Evolutionary conservation across 2,888 invertebrate genomes (phyloP).

Genomic region (Pomacea canaliculata): DNA sequence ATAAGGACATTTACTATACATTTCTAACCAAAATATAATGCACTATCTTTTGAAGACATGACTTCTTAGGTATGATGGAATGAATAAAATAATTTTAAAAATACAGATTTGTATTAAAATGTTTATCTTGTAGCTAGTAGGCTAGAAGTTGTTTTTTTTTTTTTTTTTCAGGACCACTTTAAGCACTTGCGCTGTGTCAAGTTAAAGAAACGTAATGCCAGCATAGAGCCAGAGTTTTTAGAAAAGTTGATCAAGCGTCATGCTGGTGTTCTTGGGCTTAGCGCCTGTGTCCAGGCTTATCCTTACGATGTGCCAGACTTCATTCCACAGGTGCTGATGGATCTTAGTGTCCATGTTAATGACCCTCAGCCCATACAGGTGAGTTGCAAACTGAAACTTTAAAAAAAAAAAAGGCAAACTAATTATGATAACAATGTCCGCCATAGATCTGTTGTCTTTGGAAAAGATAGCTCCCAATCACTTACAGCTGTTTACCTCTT

Average conservation of each 20-base stretch:
- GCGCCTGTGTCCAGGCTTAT: conserved; percentile 87
- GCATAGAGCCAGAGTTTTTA: conserved; percentile 41
- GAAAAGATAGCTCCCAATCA: too few species aligned
- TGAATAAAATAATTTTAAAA: too few species aligned
- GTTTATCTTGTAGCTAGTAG: too few species aligned
- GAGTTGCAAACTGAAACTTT: conserved; percentile 3
- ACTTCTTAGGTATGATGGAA: too few species aligned
- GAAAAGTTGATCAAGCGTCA: conserved; percentile 73
- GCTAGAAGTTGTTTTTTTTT: not conserved
- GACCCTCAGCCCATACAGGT: conserved; percentile 92
- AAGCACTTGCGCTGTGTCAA: conserved; percentile 69
- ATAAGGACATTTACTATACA: too few species aligned
- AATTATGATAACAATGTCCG: not conserved
- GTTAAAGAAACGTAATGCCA: conserved; percentile 43
- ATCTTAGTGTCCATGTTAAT: conserved; percentile 83
- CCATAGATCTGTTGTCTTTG: not conserved
- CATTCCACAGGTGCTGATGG: conserved; percentile 83
- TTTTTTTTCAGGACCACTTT: conserved; percentile 73
- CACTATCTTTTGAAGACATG: too few species aligned
- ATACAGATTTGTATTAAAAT: too few species aligned
- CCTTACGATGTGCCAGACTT: conserved; percentile 88
- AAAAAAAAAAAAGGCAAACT: not conserved
- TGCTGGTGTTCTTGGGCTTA: conserved; percentile 88
- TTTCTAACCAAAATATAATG: too few species aligned
- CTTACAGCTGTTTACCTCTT: too few species aligned